Base-by-base conservation (phyloP, 2,113 vertebrate genomes). In the Cairina moschata region DNA sequence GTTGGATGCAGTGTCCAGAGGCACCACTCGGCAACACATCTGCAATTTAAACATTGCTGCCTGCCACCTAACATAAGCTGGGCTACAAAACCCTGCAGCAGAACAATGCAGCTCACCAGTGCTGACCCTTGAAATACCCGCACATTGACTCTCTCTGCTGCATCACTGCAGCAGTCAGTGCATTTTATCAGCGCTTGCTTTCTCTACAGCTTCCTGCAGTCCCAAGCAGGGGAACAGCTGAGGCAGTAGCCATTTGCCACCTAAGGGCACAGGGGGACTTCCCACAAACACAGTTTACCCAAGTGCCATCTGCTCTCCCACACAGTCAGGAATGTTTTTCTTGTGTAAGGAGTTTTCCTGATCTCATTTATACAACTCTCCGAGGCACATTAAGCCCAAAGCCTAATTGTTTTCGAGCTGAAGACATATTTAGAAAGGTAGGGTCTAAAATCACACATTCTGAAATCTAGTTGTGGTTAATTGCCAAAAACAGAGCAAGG, bases 251-350 rank as follows among this genome's bases (percentile, higher is more conserved):
- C 83, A 95, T 96, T 97, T 97, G 93, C 89, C 77, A 74, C 86
- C 62, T 83, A 83, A 87, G 62, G 77, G 86, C 83, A 93, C 46
- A 36, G 38, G 18, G 84, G 67, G 26, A 31, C 31, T 83, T 93
- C 69, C 95, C 89, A 88, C 85, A 93, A 93, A 79, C 36, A 31
- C 82, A 92, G 60, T 95, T 95, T 91, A 85, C 95, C 50, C 89
- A 95, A 96, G 75, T 95, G 92, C 81, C 88, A 94, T 96, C 95
- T 96, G 77, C 44, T 96, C 59, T 93, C 87, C 83, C 83, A 93
- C 69, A 13, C 78, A 94, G 73, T 80, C 71, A 55, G 85, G 67
- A 93, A 87, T 54, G 55, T 83, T 95, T 92, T 90, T 91, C 75
- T 91, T 91, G 71, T 34, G 58, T 88, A 69, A 91, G 50, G 67